Percentiles rank a stretch among this genome's conserved stretches.
phyloP scores from a whole-genome alignment of 2,888 invertebrate genomes.

The Pachycephus smyrnensis region DNA sequence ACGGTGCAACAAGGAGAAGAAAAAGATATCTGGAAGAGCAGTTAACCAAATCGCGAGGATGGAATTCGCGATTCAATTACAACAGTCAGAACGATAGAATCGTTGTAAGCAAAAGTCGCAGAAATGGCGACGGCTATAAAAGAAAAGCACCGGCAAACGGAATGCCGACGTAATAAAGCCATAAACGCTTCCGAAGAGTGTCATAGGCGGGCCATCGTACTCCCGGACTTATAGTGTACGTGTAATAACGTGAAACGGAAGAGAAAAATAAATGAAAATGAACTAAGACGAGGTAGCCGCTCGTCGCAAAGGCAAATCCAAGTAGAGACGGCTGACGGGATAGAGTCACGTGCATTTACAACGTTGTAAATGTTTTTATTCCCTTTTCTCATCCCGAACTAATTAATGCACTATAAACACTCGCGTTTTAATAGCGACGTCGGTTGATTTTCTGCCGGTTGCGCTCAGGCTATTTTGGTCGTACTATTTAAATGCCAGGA shows the following conservation, averaged over 20 bases:
- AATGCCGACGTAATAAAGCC: constrained; percentile 29
- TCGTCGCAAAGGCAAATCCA: constrained; percentile 28
- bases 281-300: constrained; percentile 13
- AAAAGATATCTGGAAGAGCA: neutral
- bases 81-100: neutral
- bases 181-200: constrained; percentile 38
- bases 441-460: constrained; percentile 21
- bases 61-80: neutral
- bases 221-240: neutral
- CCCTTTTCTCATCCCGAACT: constrained; percentile 37
- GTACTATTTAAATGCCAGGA: constrained; percentile 8
- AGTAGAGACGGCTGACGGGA: constrained; percentile 18
- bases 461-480: constrained; percentile 1
- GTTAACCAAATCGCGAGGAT: neutral
- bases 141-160: neutral
- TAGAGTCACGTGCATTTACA: constrained; percentile 40
- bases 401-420: constrained; percentile 49
- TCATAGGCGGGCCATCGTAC: constrained; percentile 25
- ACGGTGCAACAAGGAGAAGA: neutral
- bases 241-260: neutral
- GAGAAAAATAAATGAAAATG: constrained; percentile 25
- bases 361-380: constrained; percentile 51
- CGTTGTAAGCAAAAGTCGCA: neutral
- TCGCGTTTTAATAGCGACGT: constrained; percentile 31
- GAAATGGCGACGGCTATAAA: neutral